Evolutionary conservation across 30 jellyfish, hydroid and myxozoan species (phyloP).

Genomic region (Aurelia aurita complex sp. Pacific): DNA sequence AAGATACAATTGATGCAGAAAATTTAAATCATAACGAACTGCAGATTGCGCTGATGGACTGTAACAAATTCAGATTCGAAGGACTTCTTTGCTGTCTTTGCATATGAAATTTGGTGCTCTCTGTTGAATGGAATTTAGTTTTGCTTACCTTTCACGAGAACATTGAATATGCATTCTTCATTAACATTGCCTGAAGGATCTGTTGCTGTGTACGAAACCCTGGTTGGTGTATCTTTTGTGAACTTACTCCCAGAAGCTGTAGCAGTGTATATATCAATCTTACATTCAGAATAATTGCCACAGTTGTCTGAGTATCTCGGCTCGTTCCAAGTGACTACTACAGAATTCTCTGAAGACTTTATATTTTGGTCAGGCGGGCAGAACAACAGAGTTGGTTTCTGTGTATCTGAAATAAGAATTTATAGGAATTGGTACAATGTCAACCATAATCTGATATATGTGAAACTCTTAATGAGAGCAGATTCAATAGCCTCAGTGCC

Average conservation of each 20-base stretch:
- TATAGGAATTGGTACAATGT: too few relatives aligned
- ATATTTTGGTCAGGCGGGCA: slow-evolving; percentile 66
- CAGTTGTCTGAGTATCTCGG: slow-evolving; percentile 85
- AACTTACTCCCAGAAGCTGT: slow-evolving; percentile 30
- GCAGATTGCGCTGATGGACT: too few relatives aligned
- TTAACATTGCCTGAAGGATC: slow-evolving; percentile 86
- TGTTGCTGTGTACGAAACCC: slow-evolving; percentile 62
- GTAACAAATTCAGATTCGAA: too few relatives aligned
- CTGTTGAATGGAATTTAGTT: too few relatives aligned
- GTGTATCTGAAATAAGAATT: slow-evolving; percentile 38
- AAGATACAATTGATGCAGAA: too few relatives aligned
- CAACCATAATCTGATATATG: too few relatives aligned
- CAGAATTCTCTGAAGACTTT: slow-evolving; percentile 35
- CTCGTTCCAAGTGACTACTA: slow-evolving; percentile 59
- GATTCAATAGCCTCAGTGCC: too few relatives aligned
- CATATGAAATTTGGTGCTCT: too few relatives aligned
- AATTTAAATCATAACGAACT: too few relatives aligned
- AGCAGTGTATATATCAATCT: slow-evolving; percentile 27
- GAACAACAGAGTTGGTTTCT: slow-evolving; percentile 54
- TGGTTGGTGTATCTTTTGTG: slow-evolving; percentile 9
- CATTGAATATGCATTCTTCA: slow-evolving; percentile 77
- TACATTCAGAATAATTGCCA: slow-evolving; percentile 74
- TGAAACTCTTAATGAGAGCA: too few relatives aligned
- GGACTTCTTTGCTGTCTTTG: too few relatives aligned
- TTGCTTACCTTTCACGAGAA: slow-evolving; percentile 66